A percentile compares a stretch with the other conserved stretches of the same genome.
These are phyloP conservation scores for Oithona nana DNA, from an alignment of 2,888 invertebrate species.

Conservation along the genomic window DNA sequence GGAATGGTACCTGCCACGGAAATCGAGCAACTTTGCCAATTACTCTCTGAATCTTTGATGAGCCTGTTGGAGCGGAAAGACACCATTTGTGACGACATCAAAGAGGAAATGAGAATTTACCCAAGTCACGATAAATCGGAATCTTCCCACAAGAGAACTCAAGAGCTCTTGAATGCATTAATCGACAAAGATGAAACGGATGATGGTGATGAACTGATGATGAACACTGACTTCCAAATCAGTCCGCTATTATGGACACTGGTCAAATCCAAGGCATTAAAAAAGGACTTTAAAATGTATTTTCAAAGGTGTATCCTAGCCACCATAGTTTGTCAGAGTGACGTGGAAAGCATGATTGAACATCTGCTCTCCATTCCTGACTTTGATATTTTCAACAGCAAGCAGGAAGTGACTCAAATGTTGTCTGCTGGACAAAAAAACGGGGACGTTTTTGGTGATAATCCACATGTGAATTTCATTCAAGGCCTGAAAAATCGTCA, in stretches of 20 bases:
- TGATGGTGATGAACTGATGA: not conserved
- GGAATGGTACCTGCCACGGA: not conserved
- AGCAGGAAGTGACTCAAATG: no score
- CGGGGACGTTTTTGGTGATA: no score
- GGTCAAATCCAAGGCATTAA: not conserved
- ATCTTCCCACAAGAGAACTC: not conserved
- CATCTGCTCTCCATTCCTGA: no score
- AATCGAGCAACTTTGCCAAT: not conserved
- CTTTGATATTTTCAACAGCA: no score
- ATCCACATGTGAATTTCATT: no score
- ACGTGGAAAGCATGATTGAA: no score
- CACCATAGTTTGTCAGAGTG: no score
- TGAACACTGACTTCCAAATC: not conserved
- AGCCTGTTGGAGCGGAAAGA: not conserved
- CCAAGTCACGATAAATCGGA: not conserved
- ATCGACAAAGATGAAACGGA: not conserved
- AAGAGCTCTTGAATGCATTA: not conserved
- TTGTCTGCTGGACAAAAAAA: no score
- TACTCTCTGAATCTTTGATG: not conserved
- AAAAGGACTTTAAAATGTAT: not conserved
- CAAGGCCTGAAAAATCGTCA: no score
- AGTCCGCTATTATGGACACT: not conserved
- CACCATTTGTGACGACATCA: not conserved
- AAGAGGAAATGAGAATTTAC: not conserved
- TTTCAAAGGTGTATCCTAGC: not conserved